Evolutionary conservation across 1,140 invertebrate genomes (phyloP), one percentile per base, ranked within the genome.

Genomic region (Watersipora subatra): DNA sequence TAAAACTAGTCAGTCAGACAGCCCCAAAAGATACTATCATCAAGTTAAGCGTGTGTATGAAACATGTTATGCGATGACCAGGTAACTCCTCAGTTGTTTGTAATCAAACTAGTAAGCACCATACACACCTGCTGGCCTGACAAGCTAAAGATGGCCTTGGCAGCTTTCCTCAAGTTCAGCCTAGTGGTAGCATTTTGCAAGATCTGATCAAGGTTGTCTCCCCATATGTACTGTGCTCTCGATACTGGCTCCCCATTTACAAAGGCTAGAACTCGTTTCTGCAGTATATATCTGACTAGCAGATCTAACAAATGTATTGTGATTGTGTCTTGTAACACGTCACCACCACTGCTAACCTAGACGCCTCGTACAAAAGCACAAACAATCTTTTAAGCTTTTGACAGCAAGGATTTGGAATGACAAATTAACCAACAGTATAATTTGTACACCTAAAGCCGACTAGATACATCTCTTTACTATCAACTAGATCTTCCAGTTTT

Each of bases 221-320:
- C 80, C 75, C 75, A 79, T 12, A 80, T 72, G 63, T 77, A 76
- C 0, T 71, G 63, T 12, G 75, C 72, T 15, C 71, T 67, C 28
- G 78, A 74, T 15, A 73, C 20, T 62, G 68, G 72, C 57, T 80
- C 77, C 12, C 79, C 80, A 69, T 80, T 80, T 1, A 74, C 72
- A 67, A 71, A 79, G 0, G 75, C 74, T 30, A 73, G 62, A 0
- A 79, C 70, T 46, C 77, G 71, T 74, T 76, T 78, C 78, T 80
- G 63, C 2, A 73, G 22, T 22, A 59, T 12, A 59, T 59, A 22
- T 22, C 22, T 17, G 22, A 17, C 17, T 55, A 55, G 22, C 46
- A 55, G 46, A 55, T 22, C 46, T 22, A 17, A 55, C 17, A 22
- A 55, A 17, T 17, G 22, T 55, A 55, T 55, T 22, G 17, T 17